Percentiles rank a stretch among this genome's conserved stretches.
Conservation (phyloP, 2,797 vertebrate species). For the Leptoclinus maculatus region DNA sequence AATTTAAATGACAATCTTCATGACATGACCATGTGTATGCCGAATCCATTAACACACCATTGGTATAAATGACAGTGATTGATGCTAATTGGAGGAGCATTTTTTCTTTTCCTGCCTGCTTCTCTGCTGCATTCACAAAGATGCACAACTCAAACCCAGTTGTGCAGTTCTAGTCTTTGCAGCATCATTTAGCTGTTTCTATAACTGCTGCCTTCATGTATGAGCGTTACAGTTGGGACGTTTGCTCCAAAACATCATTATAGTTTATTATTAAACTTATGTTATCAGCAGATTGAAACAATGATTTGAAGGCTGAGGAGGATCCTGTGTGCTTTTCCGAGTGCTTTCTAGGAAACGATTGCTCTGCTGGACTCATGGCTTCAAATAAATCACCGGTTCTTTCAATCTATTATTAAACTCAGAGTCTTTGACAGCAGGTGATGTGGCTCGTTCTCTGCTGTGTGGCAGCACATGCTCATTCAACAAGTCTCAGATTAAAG, state of each 20-base stretch:
- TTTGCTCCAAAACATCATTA: not conserved
- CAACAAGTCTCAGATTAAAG: not conserved
- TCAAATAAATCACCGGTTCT: slow-evolving; percentile 7
- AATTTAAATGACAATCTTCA: slow-evolving; percentile 44
- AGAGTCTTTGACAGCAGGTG: not conserved
- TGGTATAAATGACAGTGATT: slow-evolving; percentile 43
- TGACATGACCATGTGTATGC: slow-evolving; percentile 3
- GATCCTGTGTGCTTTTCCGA: not conserved
- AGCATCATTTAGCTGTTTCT: not conserved
- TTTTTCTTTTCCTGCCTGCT: slow-evolving; percentile 9
- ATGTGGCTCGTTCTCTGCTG: not conserved
- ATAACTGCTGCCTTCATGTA: not conserved
- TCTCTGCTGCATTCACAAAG: not conserved
- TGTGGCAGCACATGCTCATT: not conserved
- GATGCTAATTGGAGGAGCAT: slow-evolving; percentile 44
- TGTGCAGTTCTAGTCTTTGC: not conserved
- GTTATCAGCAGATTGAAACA: not conserved
- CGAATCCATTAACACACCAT: slow-evolving; percentile 22
- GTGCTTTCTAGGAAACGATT: slow-evolving; percentile 11
- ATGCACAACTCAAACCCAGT: not conserved
- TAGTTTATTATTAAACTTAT: not conserved
- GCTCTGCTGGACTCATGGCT: slow-evolving; percentile 16
- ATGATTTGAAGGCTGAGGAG: not conserved
- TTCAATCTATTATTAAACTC: slow-evolving; percentile 9
- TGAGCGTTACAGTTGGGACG: not conserved